Evolutionary conservation across 1,140 invertebrate genomes (phyloP), one percentile per base, ranked within the genome.

Genomic region (Steinernema feltiae): DNA sequence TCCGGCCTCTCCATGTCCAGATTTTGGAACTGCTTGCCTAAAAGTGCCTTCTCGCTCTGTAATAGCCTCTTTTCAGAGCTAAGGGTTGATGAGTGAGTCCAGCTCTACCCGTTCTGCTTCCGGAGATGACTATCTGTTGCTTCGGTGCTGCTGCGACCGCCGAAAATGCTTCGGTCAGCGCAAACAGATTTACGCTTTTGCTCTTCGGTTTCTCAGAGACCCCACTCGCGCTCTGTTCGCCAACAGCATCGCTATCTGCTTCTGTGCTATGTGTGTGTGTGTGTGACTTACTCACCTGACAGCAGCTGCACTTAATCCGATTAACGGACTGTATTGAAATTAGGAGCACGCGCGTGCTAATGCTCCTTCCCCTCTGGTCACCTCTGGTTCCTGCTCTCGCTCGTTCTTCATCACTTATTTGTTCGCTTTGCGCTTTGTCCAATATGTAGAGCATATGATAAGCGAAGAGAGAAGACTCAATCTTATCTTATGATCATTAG

Each of bases 81-180:
- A n/a, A n/a, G n/a, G n/a, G n/a, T n/a, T n/a, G n/a, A n/a, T n/a
- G n/a, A n/a, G n/a, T n/a, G n/a, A n/a, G n/a, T n/a, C n/a, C n/a
- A n/a, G n/a, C n/a, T n/a, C 15, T 63, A 7, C 15, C 24, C 7
- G 7, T 63, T 3, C 12, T 63, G 15, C 53, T 63, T 3, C 53
- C n/a, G 41, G 7, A 12, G 53, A 63, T 63, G 53, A 63, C 53
- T 63, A 63, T 63, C 53, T 63, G 53, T 63, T 63, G 53, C 53
- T 21, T 7, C 12, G 7, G 53, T 21, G 35, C 35, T 18, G 7
- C 35, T 18, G 35, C 35, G 7, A 18, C 35, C 35, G 53, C 53
- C 53, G 53, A 63, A 63, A 63, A 63, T 63, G 53, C 53, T 63
- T 63, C 53, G 53, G 53, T 63, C 53, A 63, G 53, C 53, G 53